phyloP scores from a whole-genome alignment of 2,113 vertebrate species.

The Ciconia boyciana region DNA sequence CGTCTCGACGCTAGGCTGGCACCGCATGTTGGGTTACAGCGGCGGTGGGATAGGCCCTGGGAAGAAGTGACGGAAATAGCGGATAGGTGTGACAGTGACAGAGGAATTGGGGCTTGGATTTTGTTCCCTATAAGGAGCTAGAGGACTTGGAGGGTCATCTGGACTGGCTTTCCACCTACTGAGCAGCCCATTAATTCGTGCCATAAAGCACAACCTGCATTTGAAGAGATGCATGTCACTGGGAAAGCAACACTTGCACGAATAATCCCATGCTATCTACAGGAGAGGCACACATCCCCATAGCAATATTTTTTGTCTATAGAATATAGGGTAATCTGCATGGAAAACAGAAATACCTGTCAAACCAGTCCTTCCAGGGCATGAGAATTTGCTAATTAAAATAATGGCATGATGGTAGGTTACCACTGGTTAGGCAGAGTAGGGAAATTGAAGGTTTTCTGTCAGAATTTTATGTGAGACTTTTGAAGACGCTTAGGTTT shows the following conservation, averaged over 20 bases:
- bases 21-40: fast-evolving
- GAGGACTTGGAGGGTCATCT: neutral
- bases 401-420: neutral
- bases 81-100: neutral
- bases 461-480: neutral
- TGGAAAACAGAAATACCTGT: neutral
- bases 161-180: neutral
- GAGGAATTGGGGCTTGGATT: neutral
- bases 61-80: no score
- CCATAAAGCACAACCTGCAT: neutral
- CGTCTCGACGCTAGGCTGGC: fast-evolving
- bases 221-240: neutral
- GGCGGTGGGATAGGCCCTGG: fast-evolving
- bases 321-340: no score
- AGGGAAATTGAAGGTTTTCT: neutral
- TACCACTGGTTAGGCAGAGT: neutral
- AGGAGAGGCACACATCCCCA: neutral
- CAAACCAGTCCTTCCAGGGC: neutral
- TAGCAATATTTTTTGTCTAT: fast-evolving
- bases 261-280: neutral
- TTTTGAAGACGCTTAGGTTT: neutral
- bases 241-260: neutral
- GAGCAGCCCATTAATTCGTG: neutral
- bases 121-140: fast-evolving
- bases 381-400: neutral